Evolutionary conservation across 2,113 vertebrate genomes (phyloP), one percentile per base, ranked within the genome.

Genomic region (Microcebus jonahi): DNA sequence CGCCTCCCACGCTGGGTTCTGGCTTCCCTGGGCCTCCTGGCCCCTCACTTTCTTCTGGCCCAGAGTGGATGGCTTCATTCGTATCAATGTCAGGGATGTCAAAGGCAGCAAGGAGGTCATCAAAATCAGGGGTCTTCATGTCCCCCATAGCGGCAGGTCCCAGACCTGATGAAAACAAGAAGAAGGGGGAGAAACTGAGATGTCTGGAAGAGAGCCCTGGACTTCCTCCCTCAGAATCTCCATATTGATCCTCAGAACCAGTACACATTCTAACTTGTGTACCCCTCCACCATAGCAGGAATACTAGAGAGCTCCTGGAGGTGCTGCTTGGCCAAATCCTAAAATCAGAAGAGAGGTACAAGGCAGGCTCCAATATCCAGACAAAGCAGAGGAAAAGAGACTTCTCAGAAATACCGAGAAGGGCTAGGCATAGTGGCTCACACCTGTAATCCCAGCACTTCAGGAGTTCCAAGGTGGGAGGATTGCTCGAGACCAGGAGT

Each of bases 121-220:
- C 99, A 7, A 99, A 99, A 96, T 99, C 99, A 15, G 99, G 99
- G 21, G 99, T 99, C 96, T 99, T 99, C 99, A 99, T 99, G 98
- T 99, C 99, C 97, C 99, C 99, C 99, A 99, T 99, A 98, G 98
- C 93, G 95, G 88, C 91, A 94, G 86, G 92, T 83, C 97, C n/a
- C 92, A 96, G 98, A 98, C 98, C 98, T 99, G 98, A 81, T 6
- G 39, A 85, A 85, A 92, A 82, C 27, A 80, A 48, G 14, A 61
- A 75, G 7, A 67, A 57, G 36, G 50, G 42, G 57, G 75, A 82
- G 48, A 84, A 57, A 77, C 71, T 95, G 67, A 95, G 70, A 45
- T 12, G 12, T 50, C 87, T n/a, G 27, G 20, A 80, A 34, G 6
- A 65, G 67, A 87, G 36, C 55, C 20, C n/a, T 50, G 76, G 27